Evolutionary conservation across 92 coral and sea anemone genomes (phyloP).

Genomic region (Paragorgia papillata): DNA sequence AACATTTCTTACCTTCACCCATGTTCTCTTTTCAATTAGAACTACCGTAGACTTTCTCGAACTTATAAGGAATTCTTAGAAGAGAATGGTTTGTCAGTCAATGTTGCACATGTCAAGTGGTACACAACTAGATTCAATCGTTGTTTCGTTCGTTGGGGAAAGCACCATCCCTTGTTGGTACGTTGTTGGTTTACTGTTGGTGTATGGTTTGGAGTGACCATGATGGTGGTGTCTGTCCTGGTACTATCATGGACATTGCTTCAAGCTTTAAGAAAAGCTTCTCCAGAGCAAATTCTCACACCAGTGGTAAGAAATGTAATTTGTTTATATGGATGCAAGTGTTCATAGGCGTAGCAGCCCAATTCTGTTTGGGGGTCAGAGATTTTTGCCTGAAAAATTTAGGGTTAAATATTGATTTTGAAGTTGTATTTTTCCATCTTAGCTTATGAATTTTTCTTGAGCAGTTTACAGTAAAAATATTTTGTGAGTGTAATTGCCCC

Average conservation of each 20-base stretch:
- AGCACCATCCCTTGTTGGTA: constrained; percentile 63
- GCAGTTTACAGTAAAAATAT: no score
- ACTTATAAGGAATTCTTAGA: constrained; percentile 84
- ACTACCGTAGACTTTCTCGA: constrained; percentile 80
- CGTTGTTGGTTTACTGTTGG: constrained; percentile 91
- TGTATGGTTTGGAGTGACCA: constrained; percentile 68
- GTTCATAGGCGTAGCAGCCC: no score
- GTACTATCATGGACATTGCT: constrained; percentile 73
- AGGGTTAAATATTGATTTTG: no score
- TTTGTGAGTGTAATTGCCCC: no score
- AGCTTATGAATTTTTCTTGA: no score
- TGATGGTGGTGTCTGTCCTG: constrained; percentile 75
- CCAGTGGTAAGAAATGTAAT: constrained; percentile 70
- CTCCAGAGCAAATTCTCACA: constrained; percentile 90
- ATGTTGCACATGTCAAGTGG: constrained; percentile 85
- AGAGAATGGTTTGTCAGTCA: constrained; percentile 79
- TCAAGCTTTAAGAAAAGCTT: constrained; percentile 81
- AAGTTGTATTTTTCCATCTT: no score
- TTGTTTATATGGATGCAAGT: no score
- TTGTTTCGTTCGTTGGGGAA: constrained; percentile 77
- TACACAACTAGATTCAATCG: constrained; percentile 88
- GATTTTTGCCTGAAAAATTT: no score
- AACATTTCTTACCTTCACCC: no score
- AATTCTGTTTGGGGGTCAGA: no score
- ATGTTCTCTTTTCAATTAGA: constrained; percentile 49